Percentiles rank a stretch among this genome's conserved stretches.
These are phyloP conservation scores for Merluccius polli DNA, from an alignment of 2,797 vertebrate genomes.

Conservation along the genomic window DNA sequence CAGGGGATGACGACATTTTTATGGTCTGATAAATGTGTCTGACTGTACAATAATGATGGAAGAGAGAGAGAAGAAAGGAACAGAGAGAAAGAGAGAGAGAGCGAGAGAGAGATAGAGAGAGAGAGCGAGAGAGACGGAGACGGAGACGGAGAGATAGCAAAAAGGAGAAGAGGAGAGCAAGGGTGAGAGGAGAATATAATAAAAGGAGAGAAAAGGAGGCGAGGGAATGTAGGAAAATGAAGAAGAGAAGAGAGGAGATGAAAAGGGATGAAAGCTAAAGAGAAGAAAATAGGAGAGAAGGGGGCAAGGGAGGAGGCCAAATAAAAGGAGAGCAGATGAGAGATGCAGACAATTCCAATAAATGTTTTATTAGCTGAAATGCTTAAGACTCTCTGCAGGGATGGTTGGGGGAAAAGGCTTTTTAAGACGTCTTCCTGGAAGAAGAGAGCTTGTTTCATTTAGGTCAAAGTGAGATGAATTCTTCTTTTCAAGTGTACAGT, in stretches of 20 bases:
- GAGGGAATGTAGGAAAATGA: neutral
- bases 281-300: neutral
- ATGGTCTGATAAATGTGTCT: neutral
- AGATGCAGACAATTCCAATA: conserved; percentile 17
- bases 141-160: neutral
- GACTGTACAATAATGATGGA: neutral
- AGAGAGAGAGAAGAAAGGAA: neutral
- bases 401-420: conserved; percentile 20
- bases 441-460: conserved; percentile 28
- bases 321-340: neutral
- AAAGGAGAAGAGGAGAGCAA: neutral
- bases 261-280: neutral
- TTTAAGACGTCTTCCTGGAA: conserved; percentile 33
- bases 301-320: neutral
- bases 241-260: neutral
- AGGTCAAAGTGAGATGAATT: conserved; percentile 23
- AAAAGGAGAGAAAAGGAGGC: neutral
- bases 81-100: neutral
- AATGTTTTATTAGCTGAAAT: conserved; percentile 45
- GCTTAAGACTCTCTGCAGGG: conserved; percentile 24
- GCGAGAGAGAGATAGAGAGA: no score
- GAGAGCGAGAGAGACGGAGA: neutral
- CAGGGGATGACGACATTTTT: neutral
- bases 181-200: neutral
- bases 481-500: conserved; percentile 17